phyloP scores from a whole-genome alignment of 2,797 vertebrate species.

The Enteromius trimaculatus region DNA sequence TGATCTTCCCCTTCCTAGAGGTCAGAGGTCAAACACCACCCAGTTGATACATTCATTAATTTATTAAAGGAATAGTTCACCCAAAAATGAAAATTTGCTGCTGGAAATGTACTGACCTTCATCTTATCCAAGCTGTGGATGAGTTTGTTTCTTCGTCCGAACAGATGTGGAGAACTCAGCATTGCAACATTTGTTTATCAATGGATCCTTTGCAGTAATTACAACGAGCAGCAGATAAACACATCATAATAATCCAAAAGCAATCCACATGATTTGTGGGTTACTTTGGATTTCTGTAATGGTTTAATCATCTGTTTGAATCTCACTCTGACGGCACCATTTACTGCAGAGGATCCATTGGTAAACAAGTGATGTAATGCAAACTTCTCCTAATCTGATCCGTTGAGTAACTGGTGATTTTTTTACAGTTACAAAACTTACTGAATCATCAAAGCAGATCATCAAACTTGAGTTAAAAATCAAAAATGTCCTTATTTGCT shows the following conservation, averaged over 20 bases:
- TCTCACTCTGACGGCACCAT: background rate
- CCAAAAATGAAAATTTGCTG: background rate
- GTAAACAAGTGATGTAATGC: background rate
- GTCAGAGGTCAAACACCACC: conserved; percentile 68
- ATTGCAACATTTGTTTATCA: background rate
- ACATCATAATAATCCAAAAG: background rate
- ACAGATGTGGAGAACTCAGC: background rate
- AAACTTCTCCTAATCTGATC: background rate
- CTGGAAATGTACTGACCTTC: background rate
- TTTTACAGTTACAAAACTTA: background rate
- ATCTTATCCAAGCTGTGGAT: background rate
- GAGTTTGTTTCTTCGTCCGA: background rate
- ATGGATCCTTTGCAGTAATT: background rate
- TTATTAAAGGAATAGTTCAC: background rate
- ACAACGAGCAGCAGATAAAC: background rate
- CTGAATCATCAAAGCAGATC: conserved; percentile 26
- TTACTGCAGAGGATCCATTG: background rate
- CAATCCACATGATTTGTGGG: background rate
- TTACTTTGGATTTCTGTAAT: background rate
- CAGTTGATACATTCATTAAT: background rate
- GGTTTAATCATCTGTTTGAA: background rate
- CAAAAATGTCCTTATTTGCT: conserved; percentile 14
- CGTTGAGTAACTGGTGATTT: background rate
- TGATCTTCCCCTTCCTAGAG: conserved; percentile 91
- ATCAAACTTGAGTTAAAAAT: conserved; percentile 1